These are phyloP conservation scores for Drosophila recens DNA, from an alignment of 2,888 invertebrate species.

Conservation along the genomic window DNA sequence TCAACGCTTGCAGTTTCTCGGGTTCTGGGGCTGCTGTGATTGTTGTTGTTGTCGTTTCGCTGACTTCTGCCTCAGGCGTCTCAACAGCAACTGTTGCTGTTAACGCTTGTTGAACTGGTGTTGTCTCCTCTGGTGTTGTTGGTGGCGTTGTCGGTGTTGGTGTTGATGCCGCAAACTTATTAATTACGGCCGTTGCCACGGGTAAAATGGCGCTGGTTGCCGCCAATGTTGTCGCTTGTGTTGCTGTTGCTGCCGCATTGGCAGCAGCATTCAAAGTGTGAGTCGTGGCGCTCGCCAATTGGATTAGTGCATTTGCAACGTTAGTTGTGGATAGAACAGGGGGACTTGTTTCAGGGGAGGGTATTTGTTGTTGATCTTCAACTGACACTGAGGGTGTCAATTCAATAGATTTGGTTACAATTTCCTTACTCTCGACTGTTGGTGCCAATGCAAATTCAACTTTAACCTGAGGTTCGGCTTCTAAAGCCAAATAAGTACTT, in stretches of 20 bases:
- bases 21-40: background rate
- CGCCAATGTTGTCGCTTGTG: conserved; percentile 72
- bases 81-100: conserved; percentile 33
- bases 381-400: conserved; percentile 45
- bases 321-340: conserved; percentile 63
- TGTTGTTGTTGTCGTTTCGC: conserved; percentile 37
- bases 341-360: conserved; percentile 48
- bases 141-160: conserved; percentile 29
- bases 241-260: conserved; percentile 67
- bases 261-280: conserved; percentile 75
- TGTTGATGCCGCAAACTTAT: conserved; percentile 56
- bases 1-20: conserved; percentile 15
- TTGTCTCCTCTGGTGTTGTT: conserved; percentile 24
- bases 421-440: conserved; percentile 44
- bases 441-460: conserved; percentile 59
- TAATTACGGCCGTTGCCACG: conserved; percentile 68
- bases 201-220: conserved; percentile 71
- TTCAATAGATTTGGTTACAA: conserved; percentile 63
- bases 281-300: conserved; percentile 82
- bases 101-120: conserved; percentile 28
- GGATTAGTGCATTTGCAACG: conserved; percentile 83
- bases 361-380: conserved; percentile 22
- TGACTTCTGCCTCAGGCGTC: conserved; percentile 8
- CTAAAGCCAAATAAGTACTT: conserved; percentile 90
- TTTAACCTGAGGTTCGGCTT: conserved; percentile 84